A percentile compares a stretch with the other conserved stretches of the same genome.
Conservation (phyloP, 2,888 invertebrate genomes). For the Trachelus stipa region DNA sequence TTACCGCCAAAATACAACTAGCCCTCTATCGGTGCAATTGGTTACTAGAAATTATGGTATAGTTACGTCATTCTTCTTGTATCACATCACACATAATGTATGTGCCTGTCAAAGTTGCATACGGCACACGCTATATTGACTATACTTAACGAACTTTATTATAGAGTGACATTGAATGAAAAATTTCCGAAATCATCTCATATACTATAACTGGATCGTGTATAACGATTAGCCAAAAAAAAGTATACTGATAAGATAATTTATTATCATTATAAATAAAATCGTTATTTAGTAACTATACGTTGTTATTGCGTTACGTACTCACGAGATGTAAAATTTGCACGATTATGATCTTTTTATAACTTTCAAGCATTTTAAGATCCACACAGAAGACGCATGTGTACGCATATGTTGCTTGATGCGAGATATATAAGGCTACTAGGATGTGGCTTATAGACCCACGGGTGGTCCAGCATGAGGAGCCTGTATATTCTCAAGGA, state of each 20-base stretch:
- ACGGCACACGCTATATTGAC: too few relatives aligned
- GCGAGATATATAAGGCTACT: neutral
- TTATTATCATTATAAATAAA: too few relatives aligned
- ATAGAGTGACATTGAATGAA: too few relatives aligned
- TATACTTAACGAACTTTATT: too few relatives aligned
- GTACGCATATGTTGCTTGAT: neutral
- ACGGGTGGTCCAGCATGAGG: constrained; percentile 28
- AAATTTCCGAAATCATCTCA: neutral
- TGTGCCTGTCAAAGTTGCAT: too few relatives aligned
- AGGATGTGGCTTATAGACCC: constrained; percentile 21
- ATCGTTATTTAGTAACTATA: too few relatives aligned
- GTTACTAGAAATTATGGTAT: neutral
- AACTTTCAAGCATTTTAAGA: too few relatives aligned
- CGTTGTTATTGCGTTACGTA: too few relatives aligned
- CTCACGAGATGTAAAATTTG: too few relatives aligned
- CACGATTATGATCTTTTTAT: too few relatives aligned
- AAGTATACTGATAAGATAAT: too few relatives aligned
- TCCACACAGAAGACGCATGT: neutral
- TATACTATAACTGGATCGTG: neutral
- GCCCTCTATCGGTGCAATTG: neutral
- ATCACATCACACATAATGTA: too few relatives aligned
- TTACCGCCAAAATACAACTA: neutral
- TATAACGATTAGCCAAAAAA: neutral
- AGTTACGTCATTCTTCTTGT: neutral
- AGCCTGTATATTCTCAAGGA: neutral